Conservation (phyloP, 2,797 vertebrate genomes). For the Anguilla anguilla region DNA sequence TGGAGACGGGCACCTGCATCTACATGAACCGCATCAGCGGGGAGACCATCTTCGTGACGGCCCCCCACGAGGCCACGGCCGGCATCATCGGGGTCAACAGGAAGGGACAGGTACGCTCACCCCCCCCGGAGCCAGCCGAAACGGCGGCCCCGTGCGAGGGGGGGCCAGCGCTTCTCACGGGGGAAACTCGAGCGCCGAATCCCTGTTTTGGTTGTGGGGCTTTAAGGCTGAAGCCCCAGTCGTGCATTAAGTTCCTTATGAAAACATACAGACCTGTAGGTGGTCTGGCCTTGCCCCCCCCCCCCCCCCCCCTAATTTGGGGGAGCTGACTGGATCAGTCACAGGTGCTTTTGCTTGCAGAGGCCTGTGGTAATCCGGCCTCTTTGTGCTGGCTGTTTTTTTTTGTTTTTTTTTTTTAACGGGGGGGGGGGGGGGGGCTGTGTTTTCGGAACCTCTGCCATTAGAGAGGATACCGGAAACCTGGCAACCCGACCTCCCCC, state of each 20-base stretch:
- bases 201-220: background rate
- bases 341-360: background rate
- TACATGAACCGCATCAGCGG: slow-evolving; percentile 99
- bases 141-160: background rate
- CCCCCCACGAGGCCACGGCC: slow-evolving; percentile 95
- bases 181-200: background rate
- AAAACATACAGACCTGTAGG: background rate
- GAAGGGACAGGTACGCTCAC: slow-evolving; percentile 88
- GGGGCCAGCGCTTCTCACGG: background rate
- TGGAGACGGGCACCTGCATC: slow-evolving; percentile 98
- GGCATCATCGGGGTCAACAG: slow-evolving; percentile 99
- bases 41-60: slow-evolving; percentile 98
- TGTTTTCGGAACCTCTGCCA: background rate
- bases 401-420: background rate
- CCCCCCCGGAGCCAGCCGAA: too few species aligned
- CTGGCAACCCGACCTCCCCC: background rate
- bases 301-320: background rate
- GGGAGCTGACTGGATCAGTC: slow-evolving; percentile 12
- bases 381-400: background rate
- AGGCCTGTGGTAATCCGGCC: background rate
- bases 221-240: background rate
- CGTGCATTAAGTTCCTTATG: background rate
- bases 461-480: background rate
- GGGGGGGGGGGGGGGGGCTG: background rate
- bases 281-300: background rate